Conservation (phyloP, 2,888 invertebrate genomes). For the Nymphalis urticae region DNA sequence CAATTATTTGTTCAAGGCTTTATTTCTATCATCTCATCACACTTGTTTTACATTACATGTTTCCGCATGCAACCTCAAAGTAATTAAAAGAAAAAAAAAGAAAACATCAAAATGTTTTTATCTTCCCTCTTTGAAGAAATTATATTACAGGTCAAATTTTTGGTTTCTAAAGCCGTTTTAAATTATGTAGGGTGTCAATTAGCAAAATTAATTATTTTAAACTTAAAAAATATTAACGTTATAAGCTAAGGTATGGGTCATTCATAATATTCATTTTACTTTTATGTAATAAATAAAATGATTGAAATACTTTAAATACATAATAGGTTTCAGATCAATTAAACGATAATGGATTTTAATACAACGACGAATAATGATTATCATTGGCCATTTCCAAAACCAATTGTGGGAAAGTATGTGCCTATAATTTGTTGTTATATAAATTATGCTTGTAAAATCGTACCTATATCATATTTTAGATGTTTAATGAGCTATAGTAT, state of each 20-base stretch:
- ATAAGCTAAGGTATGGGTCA: slow-evolving; percentile 51
- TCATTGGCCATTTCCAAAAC: slow-evolving; percentile 83
- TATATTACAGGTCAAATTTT: slow-evolving; percentile 71
- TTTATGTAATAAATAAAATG: no score
- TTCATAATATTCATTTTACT: no score
- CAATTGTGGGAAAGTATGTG: slow-evolving; percentile 79
- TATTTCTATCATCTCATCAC: no score
- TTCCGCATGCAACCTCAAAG: not conserved
- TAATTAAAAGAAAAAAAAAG: slow-evolving; percentile 47
- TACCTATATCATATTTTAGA: not conserved
- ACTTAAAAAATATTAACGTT: slow-evolving; percentile 73
- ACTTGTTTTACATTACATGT: not conserved
- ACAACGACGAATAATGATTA: slow-evolving; percentile 77
- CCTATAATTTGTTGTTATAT: not conserved
- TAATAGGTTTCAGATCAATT: slow-evolving; percentile 14
- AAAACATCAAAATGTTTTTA: slow-evolving; percentile 78
- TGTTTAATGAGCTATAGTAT: not conserved
- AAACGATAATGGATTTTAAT: slow-evolving; percentile 68
- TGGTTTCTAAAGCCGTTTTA: slow-evolving; percentile 73
- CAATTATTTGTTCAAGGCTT: no score
- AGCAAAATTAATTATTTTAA: slow-evolving; percentile 69
- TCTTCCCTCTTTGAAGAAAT: slow-evolving; percentile 79
- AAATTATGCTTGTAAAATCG: not conserved
- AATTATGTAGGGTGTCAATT: slow-evolving; percentile 80
- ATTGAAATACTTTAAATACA: no score